Base-by-base conservation (phyloP, 1,140 invertebrate species). In the Drosophila parvula region DNA sequence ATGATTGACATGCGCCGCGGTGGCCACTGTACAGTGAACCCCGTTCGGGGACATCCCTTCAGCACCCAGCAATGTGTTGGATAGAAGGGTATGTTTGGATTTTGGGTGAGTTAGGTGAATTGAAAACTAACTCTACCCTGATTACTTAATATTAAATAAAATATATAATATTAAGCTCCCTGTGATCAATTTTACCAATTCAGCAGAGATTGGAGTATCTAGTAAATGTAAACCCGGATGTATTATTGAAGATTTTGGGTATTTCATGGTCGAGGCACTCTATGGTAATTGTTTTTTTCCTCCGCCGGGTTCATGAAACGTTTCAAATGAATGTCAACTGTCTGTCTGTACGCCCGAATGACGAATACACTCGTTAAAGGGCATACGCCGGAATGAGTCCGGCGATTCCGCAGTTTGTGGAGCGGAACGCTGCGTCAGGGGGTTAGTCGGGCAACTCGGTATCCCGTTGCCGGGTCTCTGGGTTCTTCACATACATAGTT, bases 291-390 rank as follows among this genome's bases (percentile, higher is more conserved):
- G 30, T 59, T 36, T 59, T 70, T 51, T 51, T 38, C 28, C 40
- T 45, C 40, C 16, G 11, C 45, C 36, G 44, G 81, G 62, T 55
- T 55, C 51, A 55, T 38, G 34, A 27, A 84, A 68, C 75, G 79
- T 47, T 86, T 88, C 82, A 86, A 88, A 88, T 88, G 79, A 88
- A 88, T 88, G 83, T 88, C 83, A 88, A 88, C 76, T 88, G 50
- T 57, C 64, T 71, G 53, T 73, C 69, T 34, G 83, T 88, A 77
- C 82, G 73, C 50, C 79, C 79, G 84, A 88, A 80, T 88, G 83
- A 83, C 83, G 83, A 88, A 88, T 88, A 88, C 84, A 88, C 80
- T 88, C 83, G 84, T 88, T 88, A 89, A 89, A 80, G 83, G 73
- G 76, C 84, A 89, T 83, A 83, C 68, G 73, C 83, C 79, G 83